Percentiles rank a stretch among this genome's conserved stretches.
Conservation (phyloP, 2,797 vertebrate species). For the Helicolenus hilgendorfi region DNA sequence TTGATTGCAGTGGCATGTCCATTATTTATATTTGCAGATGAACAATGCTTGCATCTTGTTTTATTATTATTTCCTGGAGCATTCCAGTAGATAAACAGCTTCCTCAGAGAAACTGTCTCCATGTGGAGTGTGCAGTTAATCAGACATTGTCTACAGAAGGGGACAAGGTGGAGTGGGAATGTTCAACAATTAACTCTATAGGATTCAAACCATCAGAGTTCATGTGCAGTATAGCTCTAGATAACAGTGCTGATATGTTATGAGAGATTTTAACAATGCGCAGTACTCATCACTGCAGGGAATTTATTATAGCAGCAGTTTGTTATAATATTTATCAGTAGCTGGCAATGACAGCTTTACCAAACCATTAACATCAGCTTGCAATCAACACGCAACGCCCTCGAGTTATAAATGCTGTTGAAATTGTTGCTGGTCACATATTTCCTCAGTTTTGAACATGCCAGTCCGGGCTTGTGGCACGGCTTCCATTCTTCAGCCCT, state of each 20-base stretch:
- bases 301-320: not conserved
- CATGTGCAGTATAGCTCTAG: constrained; percentile 6
- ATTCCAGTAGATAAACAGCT: constrained; percentile 23
- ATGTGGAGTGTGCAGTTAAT: constrained; percentile 16
- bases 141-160: constrained; percentile 9
- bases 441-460: constrained; percentile 52
- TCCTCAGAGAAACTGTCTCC: constrained; percentile 3
- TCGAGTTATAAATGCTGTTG: constrained; percentile 4
- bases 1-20: constrained; percentile 30
- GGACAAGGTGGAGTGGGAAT: not conserved
- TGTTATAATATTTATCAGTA: not conserved
- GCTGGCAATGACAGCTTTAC: constrained; percentile 1
- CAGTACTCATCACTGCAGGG: not conserved
- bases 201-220: constrained; percentile 9
- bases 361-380: constrained; percentile 7
- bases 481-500: constrained; percentile 43
- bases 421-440: constrained; percentile 29
- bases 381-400: not conserved
- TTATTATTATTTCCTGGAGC: not conserved
- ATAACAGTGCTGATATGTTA: not conserved
- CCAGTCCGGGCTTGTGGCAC: constrained; percentile 51
- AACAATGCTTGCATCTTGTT: constrained; percentile 3
- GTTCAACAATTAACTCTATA: not conserved
- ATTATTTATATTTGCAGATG: constrained; percentile 49
- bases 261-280: not conserved